Percentiles rank a stretch among this genome's conserved stretches.
Evolutionary conservation across 2,888 invertebrate species (phyloP).

Genomic region (Amphimallon solstitiale): DNA sequence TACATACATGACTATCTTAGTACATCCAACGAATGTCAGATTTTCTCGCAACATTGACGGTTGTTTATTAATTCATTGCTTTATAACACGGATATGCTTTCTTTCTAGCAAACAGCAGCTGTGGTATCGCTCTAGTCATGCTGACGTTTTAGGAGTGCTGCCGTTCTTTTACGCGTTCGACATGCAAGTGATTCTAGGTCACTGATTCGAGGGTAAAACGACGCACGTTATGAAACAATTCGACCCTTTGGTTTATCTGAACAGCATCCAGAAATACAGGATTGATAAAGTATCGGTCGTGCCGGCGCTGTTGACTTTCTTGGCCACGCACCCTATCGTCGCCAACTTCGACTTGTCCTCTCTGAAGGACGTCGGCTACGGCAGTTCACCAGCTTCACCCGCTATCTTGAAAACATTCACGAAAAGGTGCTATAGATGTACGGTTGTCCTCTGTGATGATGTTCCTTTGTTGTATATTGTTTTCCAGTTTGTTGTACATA

Average conservation of each 20-base stretch:
- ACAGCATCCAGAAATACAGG: conserved; percentile 70
- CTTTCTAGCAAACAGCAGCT: not conserved
- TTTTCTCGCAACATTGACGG: no score
- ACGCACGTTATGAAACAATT: conserved; percentile 66
- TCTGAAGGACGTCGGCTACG: conserved; percentile 73
- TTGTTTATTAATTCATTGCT: no score
- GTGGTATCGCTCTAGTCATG: not conserved
- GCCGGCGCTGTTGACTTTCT: conserved; percentile 65
- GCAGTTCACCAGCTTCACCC: conserved; percentile 80
- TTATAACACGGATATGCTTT: no score
- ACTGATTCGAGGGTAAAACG: conserved; percentile 44
- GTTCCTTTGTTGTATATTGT: no score
- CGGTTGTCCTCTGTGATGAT: not conserved
- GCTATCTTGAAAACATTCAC: conserved; percentile 60
- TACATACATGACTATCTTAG: no score
- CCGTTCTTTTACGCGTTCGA: conserved; percentile 54
- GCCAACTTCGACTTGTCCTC: conserved; percentile 65
- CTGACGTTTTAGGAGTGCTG: conserved; percentile 33
- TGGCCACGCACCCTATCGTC: conserved; percentile 64
- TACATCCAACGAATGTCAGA: no score
- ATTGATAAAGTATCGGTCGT: conserved; percentile 54
- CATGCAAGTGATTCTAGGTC: conserved; percentile 44
- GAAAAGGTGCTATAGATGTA: conserved; percentile 13
- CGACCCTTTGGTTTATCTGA: conserved; percentile 73
- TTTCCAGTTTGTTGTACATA: no score